Conservation (phyloP, 2,113 vertebrate species). For the Jaculus jaculus region DNA sequence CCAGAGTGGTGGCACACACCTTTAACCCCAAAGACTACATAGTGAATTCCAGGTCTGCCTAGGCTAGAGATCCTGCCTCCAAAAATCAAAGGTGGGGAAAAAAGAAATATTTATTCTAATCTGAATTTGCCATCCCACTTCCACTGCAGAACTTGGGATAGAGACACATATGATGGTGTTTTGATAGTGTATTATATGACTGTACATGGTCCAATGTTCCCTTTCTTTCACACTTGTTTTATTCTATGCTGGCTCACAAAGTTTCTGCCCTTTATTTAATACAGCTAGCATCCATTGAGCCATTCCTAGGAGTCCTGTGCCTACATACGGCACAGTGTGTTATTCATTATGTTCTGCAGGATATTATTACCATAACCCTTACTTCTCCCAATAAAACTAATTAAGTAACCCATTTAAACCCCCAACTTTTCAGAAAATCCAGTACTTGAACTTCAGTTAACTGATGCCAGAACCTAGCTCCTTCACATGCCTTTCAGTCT, state of each 20-base stretch:
- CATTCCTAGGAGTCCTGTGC: background rate
- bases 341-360: background rate
- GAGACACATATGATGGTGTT: background rate
- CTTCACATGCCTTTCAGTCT: background rate
- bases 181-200: background rate
- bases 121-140: background rate
- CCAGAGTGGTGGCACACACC: too few relatives aligned
- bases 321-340: background rate
- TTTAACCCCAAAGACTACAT: constrained; percentile 62
- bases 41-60: too few relatives aligned
- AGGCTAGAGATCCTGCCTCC: too few relatives aligned
- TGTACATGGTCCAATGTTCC: background rate
- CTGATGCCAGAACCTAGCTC: background rate
- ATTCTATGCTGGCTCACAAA: background rate
- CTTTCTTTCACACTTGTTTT: background rate
- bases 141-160: background rate
- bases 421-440: background rate
- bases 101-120: constrained; percentile 71
- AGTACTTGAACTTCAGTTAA: background rate
- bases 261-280: background rate
- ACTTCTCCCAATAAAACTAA: background rate
- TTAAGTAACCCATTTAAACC: background rate
- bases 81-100: too few relatives aligned
- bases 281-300: background rate
- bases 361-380: background rate